Base-by-base conservation (phyloP, 1,140 invertebrate genomes). In the Medauroidea extradentata region DNA sequence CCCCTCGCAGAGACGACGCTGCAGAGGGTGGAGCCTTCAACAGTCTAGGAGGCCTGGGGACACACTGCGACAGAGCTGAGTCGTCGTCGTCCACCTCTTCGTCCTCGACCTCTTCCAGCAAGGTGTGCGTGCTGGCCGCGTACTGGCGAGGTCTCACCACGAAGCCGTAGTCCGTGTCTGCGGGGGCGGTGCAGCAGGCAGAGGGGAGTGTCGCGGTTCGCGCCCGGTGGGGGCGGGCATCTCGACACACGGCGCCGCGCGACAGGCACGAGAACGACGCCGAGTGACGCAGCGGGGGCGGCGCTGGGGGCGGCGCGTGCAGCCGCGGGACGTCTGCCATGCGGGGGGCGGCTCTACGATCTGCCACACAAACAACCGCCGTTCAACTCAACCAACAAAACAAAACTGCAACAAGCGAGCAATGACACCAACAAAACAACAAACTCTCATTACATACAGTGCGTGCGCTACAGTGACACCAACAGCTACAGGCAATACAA, bases 261-360 rank as follows among this genome's bases (percentile, higher is more conserved):
- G 77, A 74, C 34, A 80, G 69, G 66, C 78, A 80, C 27, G 78
- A 79, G 67, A 80, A 80, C 56, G 77, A 79, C 34, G 77, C 78
- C 62, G 78, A 80, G 66, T 80, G 78, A 58, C 78, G 66, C 53
- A 79, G 68, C 62, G 73, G 76, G 61, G 73, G 76, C 62, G 75
- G 75, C 43, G 55, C 43, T 16, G 55, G 55, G 11, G 54, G 21
- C 42, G 42, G 41, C n/a, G 43, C 19, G 27, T 18, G 25, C 38
- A 18, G 53, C 42, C 53, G 42, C 38, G 16, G 38, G 38, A 29
- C 38, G 24, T 8, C 38, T 29, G 7, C 38, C 49, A 29, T 49
- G 48, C 19, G 23, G 19, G 48, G 48, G 24, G 49, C 44, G 44
- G 24, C 44, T 34, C 3, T 24, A 48, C 44, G n/a, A 48, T 24